Conservation (phyloP, 53 echinoderm and acorn worm species). For the Crossaster papposus region DNA sequence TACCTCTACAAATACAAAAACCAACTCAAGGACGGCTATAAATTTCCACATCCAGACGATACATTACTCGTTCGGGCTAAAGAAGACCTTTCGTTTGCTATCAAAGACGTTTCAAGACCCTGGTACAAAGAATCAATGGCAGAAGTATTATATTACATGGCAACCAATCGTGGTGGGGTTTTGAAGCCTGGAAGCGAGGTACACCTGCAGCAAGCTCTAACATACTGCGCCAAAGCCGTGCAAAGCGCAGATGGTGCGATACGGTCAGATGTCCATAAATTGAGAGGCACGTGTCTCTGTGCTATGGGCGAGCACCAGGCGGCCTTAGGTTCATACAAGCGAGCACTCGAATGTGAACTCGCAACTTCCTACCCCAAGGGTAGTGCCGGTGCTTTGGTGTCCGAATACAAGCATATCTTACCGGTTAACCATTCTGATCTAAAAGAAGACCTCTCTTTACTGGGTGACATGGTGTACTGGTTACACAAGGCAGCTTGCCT, state of each 20-base stretch:
- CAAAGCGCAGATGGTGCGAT: constrained; percentile 34
- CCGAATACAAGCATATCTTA: neutral
- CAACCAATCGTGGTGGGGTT: neutral
- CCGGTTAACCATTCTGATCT: neutral
- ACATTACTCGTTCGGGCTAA: neutral
- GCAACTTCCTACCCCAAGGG: neutral
- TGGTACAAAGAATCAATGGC: neutral
- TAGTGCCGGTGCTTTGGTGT: neutral
- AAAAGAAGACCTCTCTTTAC: neutral
- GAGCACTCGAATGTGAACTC: constrained; percentile 44
- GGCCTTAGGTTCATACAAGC: constrained; percentile 24
- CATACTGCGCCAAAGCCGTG: constrained; percentile 10
- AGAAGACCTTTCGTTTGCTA: neutral
- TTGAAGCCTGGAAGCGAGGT: neutral
- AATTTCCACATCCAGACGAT: neutral
- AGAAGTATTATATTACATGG: constrained; percentile 2
- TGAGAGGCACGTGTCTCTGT: constrained; percentile 30
- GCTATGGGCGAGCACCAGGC: constrained; percentile 32
- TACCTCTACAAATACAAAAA: neutral
- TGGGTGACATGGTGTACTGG: constrained; percentile 33
- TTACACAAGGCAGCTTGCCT: neutral
- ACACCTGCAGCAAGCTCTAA: neutral
- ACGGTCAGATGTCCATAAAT: constrained; percentile 33
- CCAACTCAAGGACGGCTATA: neutral
- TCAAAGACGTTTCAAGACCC: neutral